These are phyloP conservation scores for Nymphalis urticae DNA, from an alignment of 2,888 invertebrate species.

Conservation along the genomic window DNA sequence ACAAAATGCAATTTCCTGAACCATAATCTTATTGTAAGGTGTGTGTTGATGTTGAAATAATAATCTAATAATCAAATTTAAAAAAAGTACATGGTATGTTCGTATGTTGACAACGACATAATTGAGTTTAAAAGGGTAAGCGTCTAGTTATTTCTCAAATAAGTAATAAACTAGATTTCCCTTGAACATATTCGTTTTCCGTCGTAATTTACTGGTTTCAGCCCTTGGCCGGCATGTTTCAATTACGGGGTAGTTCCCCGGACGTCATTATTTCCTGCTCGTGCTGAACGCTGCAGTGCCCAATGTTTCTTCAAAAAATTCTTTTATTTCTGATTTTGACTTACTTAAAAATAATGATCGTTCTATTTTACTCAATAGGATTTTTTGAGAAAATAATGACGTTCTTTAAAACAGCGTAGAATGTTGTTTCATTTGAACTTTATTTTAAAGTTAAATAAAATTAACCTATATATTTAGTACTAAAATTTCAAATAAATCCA, in stretches of 20 bases:
- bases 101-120: background rate
- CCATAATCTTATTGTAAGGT: conserved; percentile 5
- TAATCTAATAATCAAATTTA: background rate
- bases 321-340: conserved; percentile 16
- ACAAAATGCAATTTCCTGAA: conserved; percentile 66
- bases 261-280: conserved; percentile 71
- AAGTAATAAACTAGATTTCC: conserved; percentile 61
- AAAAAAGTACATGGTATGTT: background rate
- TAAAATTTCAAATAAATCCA: too few relatives aligned
- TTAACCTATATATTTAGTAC: background rate
- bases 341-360: conserved; percentile 10
- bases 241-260: conserved; percentile 59
- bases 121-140: conserved; percentile 14
- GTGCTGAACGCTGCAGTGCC: conserved; percentile 40
- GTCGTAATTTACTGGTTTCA: conserved; percentile 57
- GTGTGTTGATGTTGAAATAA: conserved; percentile 7
- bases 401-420: background rate
- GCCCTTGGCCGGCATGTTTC: conserved; percentile 59
- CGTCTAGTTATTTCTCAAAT: conserved; percentile 48
- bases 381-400: conserved; percentile 3
- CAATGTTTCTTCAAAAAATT: conserved; percentile 35
- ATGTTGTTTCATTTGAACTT: background rate
- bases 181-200: conserved; percentile 58
- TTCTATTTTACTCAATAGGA: background rate
- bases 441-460: background rate